Percentiles rank a stretch among this genome's conserved stretches.
Evolutionary conservation across 2,888 invertebrate genomes (phyloP).

Genomic region (Cephus spinipes): DNA sequence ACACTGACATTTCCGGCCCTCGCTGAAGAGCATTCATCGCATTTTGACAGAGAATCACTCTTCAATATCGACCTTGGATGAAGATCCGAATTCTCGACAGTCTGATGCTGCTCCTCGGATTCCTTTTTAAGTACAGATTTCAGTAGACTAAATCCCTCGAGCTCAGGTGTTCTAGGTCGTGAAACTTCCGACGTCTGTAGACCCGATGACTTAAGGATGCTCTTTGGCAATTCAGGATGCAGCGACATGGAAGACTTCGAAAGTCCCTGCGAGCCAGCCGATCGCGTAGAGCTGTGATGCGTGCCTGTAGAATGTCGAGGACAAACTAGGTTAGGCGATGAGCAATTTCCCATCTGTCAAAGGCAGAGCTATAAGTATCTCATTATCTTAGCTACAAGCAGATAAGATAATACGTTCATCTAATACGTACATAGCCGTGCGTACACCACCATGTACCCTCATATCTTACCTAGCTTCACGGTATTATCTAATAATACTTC

Average conservation of each 20-base stretch:
- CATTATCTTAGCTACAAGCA: not conserved
- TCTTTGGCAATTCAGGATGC: slow-evolving; percentile 34
- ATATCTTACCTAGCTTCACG: not conserved
- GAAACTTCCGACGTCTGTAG: not conserved
- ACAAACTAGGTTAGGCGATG: not conserved
- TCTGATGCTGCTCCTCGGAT: slow-evolving; percentile 31
- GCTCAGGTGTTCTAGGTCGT: slow-evolving; percentile 35
- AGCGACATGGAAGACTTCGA: not conserved
- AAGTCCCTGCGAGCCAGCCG: not conserved
- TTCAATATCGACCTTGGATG: slow-evolving; percentile 35
- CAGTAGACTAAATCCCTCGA: slow-evolving; percentile 37
- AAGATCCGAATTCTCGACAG: slow-evolving; percentile 27
- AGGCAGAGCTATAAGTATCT: not conserved
- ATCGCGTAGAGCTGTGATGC: not conserved
- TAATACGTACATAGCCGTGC: not conserved
- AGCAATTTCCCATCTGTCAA: not conserved
- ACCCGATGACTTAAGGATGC: slow-evolving; percentile 42
- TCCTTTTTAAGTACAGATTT: slow-evolving; percentile 48
- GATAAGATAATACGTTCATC: not conserved
- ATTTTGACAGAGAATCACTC: slow-evolving; percentile 24
- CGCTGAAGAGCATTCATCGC: slow-evolving; percentile 21
- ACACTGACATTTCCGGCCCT: not conserved
- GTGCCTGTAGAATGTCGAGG: slow-evolving; percentile 3
- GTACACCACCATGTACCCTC: not conserved
- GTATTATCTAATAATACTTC: not conserved